Base-by-base conservation (phyloP, 2,888 invertebrate species). In the Meteorus colon region DNA sequence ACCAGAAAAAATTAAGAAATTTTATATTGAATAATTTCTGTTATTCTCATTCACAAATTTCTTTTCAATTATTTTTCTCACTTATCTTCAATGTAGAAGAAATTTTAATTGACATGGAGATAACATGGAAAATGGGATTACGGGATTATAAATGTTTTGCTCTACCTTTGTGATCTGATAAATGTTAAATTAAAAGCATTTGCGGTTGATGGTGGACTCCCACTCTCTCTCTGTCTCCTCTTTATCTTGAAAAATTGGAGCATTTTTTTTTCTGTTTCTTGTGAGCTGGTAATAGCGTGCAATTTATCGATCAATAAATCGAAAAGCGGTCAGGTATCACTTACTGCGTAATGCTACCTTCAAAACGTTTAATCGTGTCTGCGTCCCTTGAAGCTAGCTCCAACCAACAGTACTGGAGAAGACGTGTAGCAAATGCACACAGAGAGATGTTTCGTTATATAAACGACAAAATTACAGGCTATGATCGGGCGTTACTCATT, bases 301-400 rank as follows among this genome's bases (percentile, higher is more conserved):
- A 83, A 86, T 87, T 87, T 85, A 86, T 85, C 82, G 86, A 78
- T 79, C 84, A 83, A 86, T 87, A 87, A 87, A 87, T 87, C 85
- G 85, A 81, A 79, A 84, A 82, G 81, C 82, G 82, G 82, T 83
- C 82, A 84, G 83, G 84, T 84, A 84, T 85, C 86, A 84, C 82
- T 86, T 84, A 82, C 81, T 80, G 82, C 82, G 82, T 84, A 86
- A 86, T 83, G 82, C 82, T 84, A 83, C 84, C 83, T 84, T 86
- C 80, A 79, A 83, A 84, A 83, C 78, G 70, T 68, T 80, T 70
- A 69, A 76, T 76, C 75, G 59, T 71, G 59, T 41, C 19, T 76
- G 74, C 68, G 68, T 70, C 78, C 76, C 76, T 73, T 63, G 75
- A 65, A 72, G 75, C 76, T 75, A 55, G 8, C 48, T 16, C 0